These are phyloP conservation scores for Patiria miniata DNA, from an alignment of 35 echinoderm and acorn worm genomes.

Conservation along the genomic window DNA sequence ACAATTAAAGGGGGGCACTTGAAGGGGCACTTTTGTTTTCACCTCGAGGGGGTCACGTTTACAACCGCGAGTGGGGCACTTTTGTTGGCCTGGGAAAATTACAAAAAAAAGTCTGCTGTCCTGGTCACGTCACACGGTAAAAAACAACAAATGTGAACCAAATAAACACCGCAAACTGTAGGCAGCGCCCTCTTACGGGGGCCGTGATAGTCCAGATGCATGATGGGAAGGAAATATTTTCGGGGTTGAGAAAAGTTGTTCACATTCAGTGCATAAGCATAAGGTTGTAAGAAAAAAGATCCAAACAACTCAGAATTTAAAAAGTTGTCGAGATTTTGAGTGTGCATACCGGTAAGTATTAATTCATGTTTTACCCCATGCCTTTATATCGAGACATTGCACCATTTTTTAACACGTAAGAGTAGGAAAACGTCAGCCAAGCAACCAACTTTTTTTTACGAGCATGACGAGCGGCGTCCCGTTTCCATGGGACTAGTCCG, in stretches of 20 bases:
- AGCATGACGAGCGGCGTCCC: background rate
- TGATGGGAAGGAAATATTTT: conserved; percentile 31
- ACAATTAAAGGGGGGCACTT: too few relatives aligned
- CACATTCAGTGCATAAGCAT: background rate
- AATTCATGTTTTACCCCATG: background rate
- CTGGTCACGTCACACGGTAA: too few relatives aligned
- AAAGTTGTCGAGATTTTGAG: background rate
- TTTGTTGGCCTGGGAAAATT: too few relatives aligned
- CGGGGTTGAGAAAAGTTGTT: background rate
- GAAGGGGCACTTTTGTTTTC: too few relatives aligned
- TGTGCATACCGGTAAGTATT: background rate
- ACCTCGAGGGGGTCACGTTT: too few relatives aligned
- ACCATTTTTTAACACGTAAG: background rate
- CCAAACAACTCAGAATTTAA: background rate
- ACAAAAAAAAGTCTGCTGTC: too few relatives aligned
- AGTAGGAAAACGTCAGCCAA: too few relatives aligned
- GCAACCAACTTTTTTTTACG: background rate
- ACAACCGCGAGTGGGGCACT: too few relatives aligned
- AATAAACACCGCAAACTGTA: too few relatives aligned
- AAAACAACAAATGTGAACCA: too few relatives aligned
- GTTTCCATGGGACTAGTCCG: background rate
- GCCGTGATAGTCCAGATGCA: too few relatives aligned
- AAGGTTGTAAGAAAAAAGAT: background rate
- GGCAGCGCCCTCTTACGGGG: too few relatives aligned
- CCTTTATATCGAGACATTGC: background rate